These are phyloP conservation scores for Cyprinodon tularosa DNA, from an alignment of 2,113 vertebrate species.

Conservation along the genomic window DNA sequence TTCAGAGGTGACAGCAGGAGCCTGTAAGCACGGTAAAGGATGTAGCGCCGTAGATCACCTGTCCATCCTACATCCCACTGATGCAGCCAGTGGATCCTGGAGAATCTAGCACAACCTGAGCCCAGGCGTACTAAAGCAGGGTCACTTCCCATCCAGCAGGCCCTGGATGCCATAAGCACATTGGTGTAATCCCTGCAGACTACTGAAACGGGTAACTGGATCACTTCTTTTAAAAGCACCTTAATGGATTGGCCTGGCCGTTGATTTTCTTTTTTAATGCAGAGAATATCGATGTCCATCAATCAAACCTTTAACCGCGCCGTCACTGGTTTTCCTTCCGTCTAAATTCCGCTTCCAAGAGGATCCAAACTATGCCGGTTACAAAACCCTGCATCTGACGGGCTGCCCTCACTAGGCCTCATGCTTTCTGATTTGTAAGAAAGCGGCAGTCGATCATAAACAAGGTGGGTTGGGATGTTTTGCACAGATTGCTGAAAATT, in stretches of 20 bases:
- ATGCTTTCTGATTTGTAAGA: slow-evolving; percentile 31
- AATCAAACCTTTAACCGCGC: slow-evolving; percentile 43
- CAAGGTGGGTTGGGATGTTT: slow-evolving; percentile 9
- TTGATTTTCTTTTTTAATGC: slow-evolving; percentile 75
- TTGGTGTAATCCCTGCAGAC: slow-evolving; percentile 83
- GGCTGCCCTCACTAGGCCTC: slow-evolving; percentile 58
- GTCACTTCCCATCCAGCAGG: slow-evolving; percentile 74
- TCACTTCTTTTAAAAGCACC: slow-evolving; percentile 86
- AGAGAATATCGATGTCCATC: slow-evolving; percentile 65
- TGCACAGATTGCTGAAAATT: slow-evolving; percentile 25
- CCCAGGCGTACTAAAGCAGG: slow-evolving; percentile 70
- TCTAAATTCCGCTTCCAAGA: slow-evolving; percentile 60
- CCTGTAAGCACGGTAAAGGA: not conserved
- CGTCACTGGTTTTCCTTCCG: slow-evolving; percentile 26
- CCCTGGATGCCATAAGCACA: slow-evolving; percentile 81
- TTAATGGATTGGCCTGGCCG: slow-evolving; percentile 81
- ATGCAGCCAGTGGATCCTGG: slow-evolving; percentile 49
- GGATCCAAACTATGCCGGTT: slow-evolving; percentile 47
- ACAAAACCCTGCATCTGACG: slow-evolving; percentile 56
- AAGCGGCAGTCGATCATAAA: slow-evolving; percentile 31
- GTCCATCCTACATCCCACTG: slow-evolving; percentile 15
- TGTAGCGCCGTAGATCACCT: not conserved
- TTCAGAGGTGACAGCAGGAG: slow-evolving; percentile 3
- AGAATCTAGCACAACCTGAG: slow-evolving; percentile 60
- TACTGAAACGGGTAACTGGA: slow-evolving; percentile 84